phyloP scores from a whole-genome alignment of 1,140 invertebrate species.

The Tachypleus tridentatus region DNA sequence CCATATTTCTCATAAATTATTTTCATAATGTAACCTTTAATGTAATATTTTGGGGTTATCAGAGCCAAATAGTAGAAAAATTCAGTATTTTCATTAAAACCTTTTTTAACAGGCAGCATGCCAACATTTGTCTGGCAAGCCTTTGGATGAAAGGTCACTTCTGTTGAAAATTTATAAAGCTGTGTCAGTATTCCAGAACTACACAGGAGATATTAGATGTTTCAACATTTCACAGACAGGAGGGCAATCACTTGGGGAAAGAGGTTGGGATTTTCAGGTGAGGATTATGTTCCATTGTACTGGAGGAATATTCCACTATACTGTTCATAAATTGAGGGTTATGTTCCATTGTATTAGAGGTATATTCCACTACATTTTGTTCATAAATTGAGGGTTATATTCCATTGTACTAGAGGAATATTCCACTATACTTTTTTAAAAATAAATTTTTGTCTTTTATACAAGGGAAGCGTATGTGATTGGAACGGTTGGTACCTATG shows the following conservation, averaged over 20 bases:
- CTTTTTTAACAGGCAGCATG: slow-evolving; percentile 41
- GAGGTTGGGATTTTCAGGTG: slow-evolving; percentile 65
- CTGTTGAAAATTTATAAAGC: slow-evolving; percentile 51
- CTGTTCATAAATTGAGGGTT: too few relatives aligned
- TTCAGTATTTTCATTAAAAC: too few relatives aligned
- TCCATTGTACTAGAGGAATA: neutral
- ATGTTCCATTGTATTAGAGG: neutral
- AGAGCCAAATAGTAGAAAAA: too few relatives aligned
- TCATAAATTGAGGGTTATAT: slow-evolving; percentile 23
- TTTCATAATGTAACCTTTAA: too few relatives aligned
- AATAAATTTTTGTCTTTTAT: too few relatives aligned
- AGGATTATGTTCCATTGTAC: slow-evolving; percentile 4
- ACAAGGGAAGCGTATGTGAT: too few relatives aligned
- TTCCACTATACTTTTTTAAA: too few relatives aligned
- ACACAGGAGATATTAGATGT: slow-evolving; percentile 55
- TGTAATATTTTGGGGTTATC: too few relatives aligned
- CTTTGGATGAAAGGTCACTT: slow-evolving; percentile 39
- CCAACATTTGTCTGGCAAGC: slow-evolving; percentile 34
- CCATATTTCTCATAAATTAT: too few relatives aligned
- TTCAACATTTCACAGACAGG: slow-evolving; percentile 40
- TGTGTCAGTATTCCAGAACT: slow-evolving; percentile 66
- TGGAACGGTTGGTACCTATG: too few relatives aligned
- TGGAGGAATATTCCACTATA: too few relatives aligned
- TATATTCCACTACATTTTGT: too few relatives aligned
- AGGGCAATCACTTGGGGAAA: slow-evolving; percentile 44